Percentiles rank a stretch among this genome's conserved stretches.
These are phyloP conservation scores for Hymenopus coronatus DNA, from an alignment of 2,888 invertebrate genomes.

Conservation along the genomic window DNA sequence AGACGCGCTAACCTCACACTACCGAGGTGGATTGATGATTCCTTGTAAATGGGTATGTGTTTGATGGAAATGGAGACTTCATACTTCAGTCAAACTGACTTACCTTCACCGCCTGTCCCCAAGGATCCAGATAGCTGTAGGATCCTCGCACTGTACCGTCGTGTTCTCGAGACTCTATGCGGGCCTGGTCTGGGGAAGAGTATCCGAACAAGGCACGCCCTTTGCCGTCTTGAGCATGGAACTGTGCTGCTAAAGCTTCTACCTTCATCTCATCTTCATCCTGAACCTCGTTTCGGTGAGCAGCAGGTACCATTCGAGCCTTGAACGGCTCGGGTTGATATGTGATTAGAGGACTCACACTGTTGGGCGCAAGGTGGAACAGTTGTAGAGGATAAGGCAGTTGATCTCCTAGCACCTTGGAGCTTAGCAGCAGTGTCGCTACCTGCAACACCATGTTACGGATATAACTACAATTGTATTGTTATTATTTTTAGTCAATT, in stretches of 20 bases:
- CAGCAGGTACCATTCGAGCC: neutral
- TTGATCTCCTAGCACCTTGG: neutral
- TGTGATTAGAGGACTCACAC: neutral
- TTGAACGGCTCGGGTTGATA: neutral
- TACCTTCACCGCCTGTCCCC: conserved; percentile 60
- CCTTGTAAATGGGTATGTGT: too few relatives aligned
- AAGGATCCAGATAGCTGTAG: conserved; percentile 64
- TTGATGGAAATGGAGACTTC: neutral
- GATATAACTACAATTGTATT: too few relatives aligned
- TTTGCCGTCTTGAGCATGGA: conserved; percentile 62
- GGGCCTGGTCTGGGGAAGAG: conserved; percentile 68
- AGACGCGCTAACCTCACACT: too few relatives aligned
- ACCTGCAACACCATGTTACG: neutral
- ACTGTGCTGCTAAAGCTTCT: conserved; percentile 40
- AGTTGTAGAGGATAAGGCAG: conserved; percentile 19
- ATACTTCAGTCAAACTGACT: conserved; percentile 28
- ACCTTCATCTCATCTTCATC: neutral
- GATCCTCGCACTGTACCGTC: conserved; percentile 68
- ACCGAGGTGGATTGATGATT: too few relatives aligned
- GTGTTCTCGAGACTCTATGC: conserved; percentile 66
- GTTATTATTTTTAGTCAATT: too few relatives aligned
- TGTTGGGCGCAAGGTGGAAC: conserved; percentile 23
- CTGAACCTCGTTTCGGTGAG: neutral
- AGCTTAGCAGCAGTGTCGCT: neutral
- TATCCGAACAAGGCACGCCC: conserved; percentile 73